phyloP scores from a whole-genome alignment of 2,797 vertebrate genomes.

The Melanotaenia trifasciata region DNA sequence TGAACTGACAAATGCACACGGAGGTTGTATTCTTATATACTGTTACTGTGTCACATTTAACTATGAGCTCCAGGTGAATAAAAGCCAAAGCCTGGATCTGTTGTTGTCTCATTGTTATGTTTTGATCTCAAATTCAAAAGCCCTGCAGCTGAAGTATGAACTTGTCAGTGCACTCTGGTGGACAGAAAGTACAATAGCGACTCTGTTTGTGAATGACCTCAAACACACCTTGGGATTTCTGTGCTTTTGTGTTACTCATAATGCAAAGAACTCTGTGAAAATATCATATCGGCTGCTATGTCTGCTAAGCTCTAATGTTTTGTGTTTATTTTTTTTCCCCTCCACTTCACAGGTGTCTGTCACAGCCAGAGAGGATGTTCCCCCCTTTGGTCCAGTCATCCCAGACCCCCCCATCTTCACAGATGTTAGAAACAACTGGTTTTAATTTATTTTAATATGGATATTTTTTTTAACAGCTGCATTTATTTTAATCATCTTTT shows the following conservation, averaged over 20 bases:
- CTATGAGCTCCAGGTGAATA: neutral
- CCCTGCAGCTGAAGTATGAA: neutral
- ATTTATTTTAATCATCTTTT: neutral
- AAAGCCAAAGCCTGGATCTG: neutral
- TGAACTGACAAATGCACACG: too few species aligned
- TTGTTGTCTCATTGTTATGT: neutral
- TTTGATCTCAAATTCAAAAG: neutral
- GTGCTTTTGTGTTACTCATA: neutral
- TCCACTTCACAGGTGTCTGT: conserved; percentile 75
- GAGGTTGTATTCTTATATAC: neutral
- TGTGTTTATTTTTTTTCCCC: neutral
- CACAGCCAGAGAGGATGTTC: conserved; percentile 85
- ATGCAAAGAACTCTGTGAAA: conserved; percentile 4
- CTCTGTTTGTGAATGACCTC: neutral
- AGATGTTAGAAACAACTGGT: conserved; percentile 69
- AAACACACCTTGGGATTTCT: neutral
- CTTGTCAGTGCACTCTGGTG: neutral
- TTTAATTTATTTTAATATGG: neutral
- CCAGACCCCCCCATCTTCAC: conserved; percentile 84
- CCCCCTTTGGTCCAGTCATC: conserved; percentile 82
- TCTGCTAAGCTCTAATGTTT: neutral
- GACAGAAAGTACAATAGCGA: neutral
- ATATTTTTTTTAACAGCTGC: too few species aligned
- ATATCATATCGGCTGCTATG: neutral
- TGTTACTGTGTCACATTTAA: neutral